Conservation (phyloP, 2,113 vertebrate species). For the Sarotherodon lohbergeri region DNA sequence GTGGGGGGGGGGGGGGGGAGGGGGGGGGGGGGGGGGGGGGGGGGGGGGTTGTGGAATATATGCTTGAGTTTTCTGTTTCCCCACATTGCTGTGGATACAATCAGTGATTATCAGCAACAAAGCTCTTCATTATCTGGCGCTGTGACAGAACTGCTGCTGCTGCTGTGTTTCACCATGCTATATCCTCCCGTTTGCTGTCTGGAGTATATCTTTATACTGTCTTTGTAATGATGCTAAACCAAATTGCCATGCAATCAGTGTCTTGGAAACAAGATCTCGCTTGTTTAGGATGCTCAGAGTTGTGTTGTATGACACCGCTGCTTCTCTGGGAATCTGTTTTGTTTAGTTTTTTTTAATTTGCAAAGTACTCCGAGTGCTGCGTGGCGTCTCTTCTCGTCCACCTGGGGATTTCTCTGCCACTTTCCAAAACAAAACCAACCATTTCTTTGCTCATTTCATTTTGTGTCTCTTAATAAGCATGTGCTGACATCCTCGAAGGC, state of each 20-base stretch:
- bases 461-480: neutral
- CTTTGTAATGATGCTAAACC: neutral
- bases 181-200: neutral
- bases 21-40: too few relatives aligned
- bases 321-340: neutral
- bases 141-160: neutral
- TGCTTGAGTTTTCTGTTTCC: neutral
- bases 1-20: too few relatives aligned
- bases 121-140: constrained; percentile 1
- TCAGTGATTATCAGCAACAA: neutral
- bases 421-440: neutral
- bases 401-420: neutral
- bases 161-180: neutral
- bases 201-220: neutral
- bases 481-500: neutral
- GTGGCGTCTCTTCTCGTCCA: neutral
- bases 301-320: neutral
- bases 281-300: neutral
- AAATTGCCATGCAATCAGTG: constrained; percentile 9
- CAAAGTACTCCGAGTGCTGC: neutral
- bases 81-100: neutral
- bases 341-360: neutral
- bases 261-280: neutral
- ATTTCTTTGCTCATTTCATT: neutral
- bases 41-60: neutral